These are phyloP conservation scores for Pollenia amentaria DNA, from an alignment of 2,888 invertebrate genomes.

Conservation along the genomic window DNA sequence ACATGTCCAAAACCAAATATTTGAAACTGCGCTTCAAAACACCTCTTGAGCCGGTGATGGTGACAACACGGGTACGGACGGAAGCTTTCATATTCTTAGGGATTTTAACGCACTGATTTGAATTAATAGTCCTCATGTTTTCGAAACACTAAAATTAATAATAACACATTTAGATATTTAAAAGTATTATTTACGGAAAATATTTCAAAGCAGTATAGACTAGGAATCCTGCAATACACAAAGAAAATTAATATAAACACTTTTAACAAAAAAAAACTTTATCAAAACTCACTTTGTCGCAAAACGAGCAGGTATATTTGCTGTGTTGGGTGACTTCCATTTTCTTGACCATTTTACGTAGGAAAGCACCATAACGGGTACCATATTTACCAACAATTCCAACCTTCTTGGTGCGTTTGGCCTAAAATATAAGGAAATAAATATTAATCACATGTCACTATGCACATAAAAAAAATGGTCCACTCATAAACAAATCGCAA, in stretches of 20 bases:
- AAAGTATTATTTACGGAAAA: neutral
- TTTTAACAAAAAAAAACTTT: too few relatives aligned
- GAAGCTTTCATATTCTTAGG: constrained; percentile 95
- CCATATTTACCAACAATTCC: constrained; percentile 99
- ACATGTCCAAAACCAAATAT: constrained; percentile 98
- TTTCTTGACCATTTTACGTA: constrained; percentile 99
- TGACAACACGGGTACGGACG: constrained; percentile 95
- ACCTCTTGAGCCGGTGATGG: constrained; percentile 97
- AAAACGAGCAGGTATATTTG: constrained; percentile 99
- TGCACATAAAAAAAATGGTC: too few relatives aligned
- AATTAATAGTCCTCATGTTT: constrained; percentile 85
- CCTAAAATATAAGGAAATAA: too few relatives aligned
- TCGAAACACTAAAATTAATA: constrained; percentile 39
- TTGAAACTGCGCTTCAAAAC: constrained; percentile 95
- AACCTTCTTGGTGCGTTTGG: constrained; percentile 99
- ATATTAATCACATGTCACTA: too few relatives aligned
- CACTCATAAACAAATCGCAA: too few relatives aligned
- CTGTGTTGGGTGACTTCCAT: constrained; percentile 99
- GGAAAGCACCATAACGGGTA: constrained; percentile 99
- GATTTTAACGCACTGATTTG: constrained; percentile 97
- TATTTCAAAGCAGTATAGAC: too few relatives aligned
- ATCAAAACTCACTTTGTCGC: too few relatives aligned
- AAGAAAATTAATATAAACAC: too few relatives aligned
- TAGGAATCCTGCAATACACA: too few relatives aligned
- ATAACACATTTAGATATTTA: neutral